phyloP scores from a whole-genome alignment of 2,797 vertebrate genomes.

The Tenualosa thibaudeaui region DNA sequence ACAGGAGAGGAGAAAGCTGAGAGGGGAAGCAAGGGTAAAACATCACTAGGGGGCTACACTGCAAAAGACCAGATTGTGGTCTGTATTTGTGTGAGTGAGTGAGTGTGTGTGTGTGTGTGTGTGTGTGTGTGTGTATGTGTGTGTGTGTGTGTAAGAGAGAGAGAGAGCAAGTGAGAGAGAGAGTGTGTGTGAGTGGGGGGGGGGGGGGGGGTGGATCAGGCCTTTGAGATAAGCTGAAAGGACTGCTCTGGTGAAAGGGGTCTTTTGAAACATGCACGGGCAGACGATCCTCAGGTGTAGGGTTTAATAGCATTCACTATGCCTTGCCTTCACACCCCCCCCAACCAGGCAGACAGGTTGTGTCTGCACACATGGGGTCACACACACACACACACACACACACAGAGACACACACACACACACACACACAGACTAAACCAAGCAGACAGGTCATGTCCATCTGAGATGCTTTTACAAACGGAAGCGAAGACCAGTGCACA shows the following conservation, averaged over 20 bases:
- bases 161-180: too few relatives aligned
- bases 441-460: background rate
- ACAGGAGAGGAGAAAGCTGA: background rate
- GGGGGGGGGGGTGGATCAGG: background rate
- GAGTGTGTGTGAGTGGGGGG: background rate
- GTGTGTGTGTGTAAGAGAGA: background rate
- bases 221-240: constrained; percentile 10
- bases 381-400: too few relatives aligned
- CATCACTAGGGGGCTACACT: background rate
- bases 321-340: background rate
- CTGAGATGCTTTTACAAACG: background rate
- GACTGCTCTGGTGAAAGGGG: background rate
- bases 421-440: background rate
- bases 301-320: constrained; percentile 27
- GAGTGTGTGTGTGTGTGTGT: background rate
- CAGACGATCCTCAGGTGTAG: constrained; percentile 37
- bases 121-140: background rate
- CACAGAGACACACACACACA: too few relatives aligned
- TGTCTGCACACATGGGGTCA: background rate
- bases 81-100: background rate
- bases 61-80: background rate
- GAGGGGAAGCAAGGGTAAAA: background rate
- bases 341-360: background rate
- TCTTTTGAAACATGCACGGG: background rate
- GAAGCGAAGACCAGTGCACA: background rate